A percentile compares a stretch with the other conserved stretches of the same genome.
phyloP scores from a whole-genome alignment of 2,888 invertebrate genomes.

The Creontiades dilutus region DNA sequence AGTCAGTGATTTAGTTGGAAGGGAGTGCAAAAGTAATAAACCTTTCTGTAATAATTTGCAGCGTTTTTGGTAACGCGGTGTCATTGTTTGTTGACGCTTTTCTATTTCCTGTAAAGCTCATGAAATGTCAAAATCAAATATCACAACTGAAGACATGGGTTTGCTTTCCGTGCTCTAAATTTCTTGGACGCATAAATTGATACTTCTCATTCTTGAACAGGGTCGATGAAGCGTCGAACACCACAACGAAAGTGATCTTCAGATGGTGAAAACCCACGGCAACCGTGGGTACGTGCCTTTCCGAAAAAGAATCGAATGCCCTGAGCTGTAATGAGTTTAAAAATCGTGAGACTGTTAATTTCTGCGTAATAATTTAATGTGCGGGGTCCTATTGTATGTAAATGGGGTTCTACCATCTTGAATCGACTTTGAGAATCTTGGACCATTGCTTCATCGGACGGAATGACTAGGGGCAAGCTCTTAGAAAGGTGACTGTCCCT shows the following conservation, averaged over 20 bases:
- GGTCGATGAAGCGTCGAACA: background rate
- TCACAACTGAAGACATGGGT: too few species aligned
- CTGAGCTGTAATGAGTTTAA: constrained; percentile 30
- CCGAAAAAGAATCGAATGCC: constrained; percentile 30
- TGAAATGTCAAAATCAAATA: too few species aligned
- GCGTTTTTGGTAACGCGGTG: too few species aligned
- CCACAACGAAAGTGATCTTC: constrained; percentile 35
- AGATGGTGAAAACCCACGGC: constrained; percentile 4
- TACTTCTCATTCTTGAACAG: background rate
- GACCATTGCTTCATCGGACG: background rate
- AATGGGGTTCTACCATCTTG: background rate
- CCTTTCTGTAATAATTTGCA: too few species aligned
- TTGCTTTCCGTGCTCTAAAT: too few species aligned
- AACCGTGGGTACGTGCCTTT: constrained; percentile 29
- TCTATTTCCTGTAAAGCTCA: too few species aligned
- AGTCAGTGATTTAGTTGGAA: too few species aligned
- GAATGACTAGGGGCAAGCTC: background rate
- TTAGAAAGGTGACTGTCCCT: constrained; percentile 30
- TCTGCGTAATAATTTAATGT: constrained; percentile 46
- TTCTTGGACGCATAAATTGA: too few species aligned
- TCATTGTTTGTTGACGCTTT: too few species aligned
- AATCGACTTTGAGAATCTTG: background rate
- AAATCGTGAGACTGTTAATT: constrained; percentile 53
- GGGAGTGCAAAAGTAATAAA: too few species aligned
- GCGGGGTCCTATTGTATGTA: constrained; percentile 39